Conservation (phyloP, 2,888 invertebrate genomes). For the Adela reaumurella region DNA sequence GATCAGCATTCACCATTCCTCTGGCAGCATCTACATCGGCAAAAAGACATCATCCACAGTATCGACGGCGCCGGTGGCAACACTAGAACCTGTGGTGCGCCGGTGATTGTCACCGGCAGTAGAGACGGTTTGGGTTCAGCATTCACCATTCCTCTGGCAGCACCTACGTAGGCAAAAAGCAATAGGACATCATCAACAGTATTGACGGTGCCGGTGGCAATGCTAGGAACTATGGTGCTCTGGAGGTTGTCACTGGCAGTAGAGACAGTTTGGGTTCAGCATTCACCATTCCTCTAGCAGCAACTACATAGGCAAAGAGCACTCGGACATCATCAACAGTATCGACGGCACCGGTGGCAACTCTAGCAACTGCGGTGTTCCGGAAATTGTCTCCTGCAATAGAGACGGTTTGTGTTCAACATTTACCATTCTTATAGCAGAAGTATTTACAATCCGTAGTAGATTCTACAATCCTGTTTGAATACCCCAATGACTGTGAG, state of each 20-base stretch:
- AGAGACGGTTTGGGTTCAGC: conserved; percentile 85
- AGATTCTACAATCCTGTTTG: too few relatives aligned
- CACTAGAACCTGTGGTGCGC: conserved; percentile 81
- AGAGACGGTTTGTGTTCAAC: conserved; percentile 85
- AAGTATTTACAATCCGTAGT: too few relatives aligned
- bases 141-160: too few relatives aligned
- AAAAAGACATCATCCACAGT: conserved; percentile 78
- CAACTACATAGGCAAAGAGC: conserved; percentile 74
- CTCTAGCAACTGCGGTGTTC: conserved; percentile 81
- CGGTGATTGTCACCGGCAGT: conserved; percentile 92
- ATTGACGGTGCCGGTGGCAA: conserved; percentile 90
- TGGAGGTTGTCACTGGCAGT: conserved; percentile 92
- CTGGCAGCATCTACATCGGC: conserved; percentile 75
- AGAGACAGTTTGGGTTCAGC: conserved; percentile 85
- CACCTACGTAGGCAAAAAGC: conserved; percentile 74
- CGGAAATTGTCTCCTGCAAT: conserved; percentile 92
- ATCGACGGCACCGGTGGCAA: conserved; percentile 90
- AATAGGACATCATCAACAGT: conserved; percentile 82
- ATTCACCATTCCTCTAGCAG: too few relatives aligned
- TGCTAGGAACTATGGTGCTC: conserved; percentile 81
- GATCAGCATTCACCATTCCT: too few relatives aligned
- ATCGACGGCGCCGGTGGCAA: conserved; percentile 90
- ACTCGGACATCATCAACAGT: conserved; percentile 82
- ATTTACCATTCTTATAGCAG: too few relatives aligned
- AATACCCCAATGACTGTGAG: too few relatives aligned